Base-by-base conservation (phyloP, 2,113 vertebrate species). In the Hymenochirus boettgeri region DNA sequence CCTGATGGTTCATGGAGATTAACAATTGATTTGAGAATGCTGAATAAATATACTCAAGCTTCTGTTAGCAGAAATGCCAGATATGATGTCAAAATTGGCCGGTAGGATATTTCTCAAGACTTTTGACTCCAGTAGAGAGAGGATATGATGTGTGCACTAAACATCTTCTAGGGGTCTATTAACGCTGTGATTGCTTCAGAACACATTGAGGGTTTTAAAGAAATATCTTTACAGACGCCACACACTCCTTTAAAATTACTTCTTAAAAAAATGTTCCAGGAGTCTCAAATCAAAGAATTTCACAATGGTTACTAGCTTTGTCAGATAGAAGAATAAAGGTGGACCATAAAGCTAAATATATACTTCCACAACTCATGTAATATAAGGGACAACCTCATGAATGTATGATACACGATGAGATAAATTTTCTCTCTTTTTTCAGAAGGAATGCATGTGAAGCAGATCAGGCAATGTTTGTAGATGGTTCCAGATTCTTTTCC, bases 401-500 rank as follows among this genome's bases (percentile, higher is more conserved):
- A 47, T 39, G 35, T 39, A 12, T 7, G 13, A 39, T 2, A 52
- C 5, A 13, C 22, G n/a, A n/a, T n/a, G n/a, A n/a, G n/a, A n/a
- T n/a, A n/a, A n/a, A n/a, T n/a, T n/a, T n/a, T n/a, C 29, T 15
- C 24, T 29, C 13, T 24, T 7, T 24, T 5, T 54, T 26, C 29
- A 4, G 51, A 3, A 54, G 21, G 15, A 10, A 54, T 2, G 51
- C 15, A 54, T 3, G 19, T 47, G 45, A 47, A 21, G 5, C 4
- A 19, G 45, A 47, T 47, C 7, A 47, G 19, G 7, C 45, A 3
- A 10, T 47, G 3, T 29, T 29, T 54, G 51, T 54, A 7, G 51
- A 54, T 54, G 51, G 51, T 3, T 54, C 51, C 15, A 54, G 51
- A 27, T 54, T 54, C 21, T 54, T 3, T 54, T 29, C 11, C 3